Evolutionary conservation across 2,797 vertebrate species (phyloP), one percentile per base, ranked within the genome.

Genomic region (Smutsia temminckii): DNA sequence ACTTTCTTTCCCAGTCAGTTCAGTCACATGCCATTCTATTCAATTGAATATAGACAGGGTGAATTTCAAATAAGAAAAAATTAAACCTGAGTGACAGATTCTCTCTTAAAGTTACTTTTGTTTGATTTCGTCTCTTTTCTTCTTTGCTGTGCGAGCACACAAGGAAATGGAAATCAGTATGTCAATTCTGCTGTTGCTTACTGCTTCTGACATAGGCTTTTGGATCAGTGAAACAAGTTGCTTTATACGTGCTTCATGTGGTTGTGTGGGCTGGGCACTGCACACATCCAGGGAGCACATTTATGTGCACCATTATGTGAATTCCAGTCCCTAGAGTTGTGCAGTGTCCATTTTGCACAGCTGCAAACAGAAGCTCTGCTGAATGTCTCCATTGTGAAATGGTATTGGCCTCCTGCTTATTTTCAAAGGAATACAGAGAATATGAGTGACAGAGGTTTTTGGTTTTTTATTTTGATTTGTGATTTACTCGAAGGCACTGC

Each of bases 41-140:
- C 92, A 96, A 87, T 12, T 89, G 92, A 96, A 92, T 97, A 92
- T 23, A 95, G 92, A 91, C 89, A 96, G 89, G 84, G 74, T 92
- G 95, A 91, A 95, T 96, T 95, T 96, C 92, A 94, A 96, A 86
- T 83, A 75, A 96, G 87, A 95, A 85, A 72, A 92, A 95, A 96
- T 91, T 78, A 95, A 94, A 74, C 75, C 71, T 57, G 95, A 95
- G 84, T 96, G 95, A 95, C 92, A 97, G 83, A 89, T 95, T 95
- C 95, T 88, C 51, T 94, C 66, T 89, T 53, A 75, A 91, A 93
- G 89, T 95, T 95, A 81, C 81, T 95, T 95, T 91, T 95, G 89
- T 96, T 96, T 96, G 83, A 91, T 94, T 96, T 96, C 84, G 79
- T 89, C 79, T 87, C 46, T 17, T 64, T 51, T 66, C 57, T 34